Conservation (phyloP, 2,113 vertebrate genomes). For the Hyaena hyaena region DNA sequence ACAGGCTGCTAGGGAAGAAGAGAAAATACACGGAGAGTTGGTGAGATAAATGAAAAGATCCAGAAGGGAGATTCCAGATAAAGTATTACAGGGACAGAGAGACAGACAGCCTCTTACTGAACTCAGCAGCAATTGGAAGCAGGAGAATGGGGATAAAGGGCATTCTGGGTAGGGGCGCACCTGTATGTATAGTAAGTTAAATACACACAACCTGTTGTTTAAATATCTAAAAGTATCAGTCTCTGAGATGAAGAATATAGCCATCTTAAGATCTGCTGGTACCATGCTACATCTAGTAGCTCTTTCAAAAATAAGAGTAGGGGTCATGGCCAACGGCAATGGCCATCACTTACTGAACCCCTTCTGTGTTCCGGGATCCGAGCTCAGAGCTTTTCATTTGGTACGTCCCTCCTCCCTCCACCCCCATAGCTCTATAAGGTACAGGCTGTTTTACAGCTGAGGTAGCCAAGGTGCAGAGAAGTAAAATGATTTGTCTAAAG, state of each 20-base stretch:
- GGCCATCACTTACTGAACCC: neutral
- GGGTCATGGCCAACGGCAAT: neutral
- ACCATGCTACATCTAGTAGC: neutral
- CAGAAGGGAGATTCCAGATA: neutral
- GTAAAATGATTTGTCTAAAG: conserved; percentile 19
- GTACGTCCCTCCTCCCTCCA: too few relatives aligned
- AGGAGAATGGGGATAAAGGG: neutral
- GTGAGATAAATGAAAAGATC: neutral
- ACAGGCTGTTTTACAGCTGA: neutral
- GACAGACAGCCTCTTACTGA: neutral
- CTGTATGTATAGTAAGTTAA: neutral
- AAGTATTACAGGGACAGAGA: neutral
- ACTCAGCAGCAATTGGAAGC: neutral
- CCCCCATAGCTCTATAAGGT: neutral
- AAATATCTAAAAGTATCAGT: neutral
- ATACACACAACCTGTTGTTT: neutral
- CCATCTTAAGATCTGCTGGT: neutral
- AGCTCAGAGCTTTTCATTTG: neutral
- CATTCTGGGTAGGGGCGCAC: neutral
- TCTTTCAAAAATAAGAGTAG: neutral
- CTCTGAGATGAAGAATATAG: neutral
- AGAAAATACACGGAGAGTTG: neutral
- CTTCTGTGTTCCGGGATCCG: neutral
- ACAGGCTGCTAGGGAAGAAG: neutral
- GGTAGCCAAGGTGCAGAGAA: neutral